Evolutionary conservation across 2,797 vertebrate genomes (phyloP), one percentile per base, ranked within the genome.

Genomic region (Peromyscus eremicus): DNA sequence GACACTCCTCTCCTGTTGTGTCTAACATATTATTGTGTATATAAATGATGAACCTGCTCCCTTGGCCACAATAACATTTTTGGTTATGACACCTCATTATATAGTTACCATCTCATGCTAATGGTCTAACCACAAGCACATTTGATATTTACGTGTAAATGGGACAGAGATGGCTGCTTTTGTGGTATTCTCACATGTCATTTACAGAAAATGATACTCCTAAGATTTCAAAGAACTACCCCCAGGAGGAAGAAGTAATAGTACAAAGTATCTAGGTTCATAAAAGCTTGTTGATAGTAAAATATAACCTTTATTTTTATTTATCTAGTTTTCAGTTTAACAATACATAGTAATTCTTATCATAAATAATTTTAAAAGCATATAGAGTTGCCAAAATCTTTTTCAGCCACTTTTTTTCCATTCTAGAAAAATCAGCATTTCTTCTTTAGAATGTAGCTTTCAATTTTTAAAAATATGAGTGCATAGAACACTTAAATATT

Each of bases 321-420:
- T 86, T 27, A 64, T 82, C 25, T 92, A 23, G 23, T 89, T 92
- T 86, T 89, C 79, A 92, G n/a, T 80, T 70, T 91, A 91, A 82
- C 34, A 88, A 4, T 29, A 70, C 4, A 37, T 40, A 75, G 60
- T 88, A 25, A 82, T 95, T 93, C 79, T 94, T 17, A 80, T 77
- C 23, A 66, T 70, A 86, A 96, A 91, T 52, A 71, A 66, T 79
- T 85, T 86, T 23, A 66, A 83, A 89, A 60, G 6, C 16, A 23
- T 6, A 79, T 11, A 64, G 17, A 64, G 43, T 80, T 89, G 77
- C 37, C 49, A 40, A 82, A 93, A 43, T 92, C n/a, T 14, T 37
- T 91, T 49, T 49, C 91, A 75, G 5, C 25, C 5, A 23, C 16
- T 96, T 75, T 80, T 80, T 68, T n/a, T 57, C 29, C 21, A 52